Percentiles rank a stretch among this genome's conserved stretches.
These are phyloP conservation scores for Recurvirostra avosetta DNA, from an alignment of 2,113 vertebrate species.

Conservation along the genomic window DNA sequence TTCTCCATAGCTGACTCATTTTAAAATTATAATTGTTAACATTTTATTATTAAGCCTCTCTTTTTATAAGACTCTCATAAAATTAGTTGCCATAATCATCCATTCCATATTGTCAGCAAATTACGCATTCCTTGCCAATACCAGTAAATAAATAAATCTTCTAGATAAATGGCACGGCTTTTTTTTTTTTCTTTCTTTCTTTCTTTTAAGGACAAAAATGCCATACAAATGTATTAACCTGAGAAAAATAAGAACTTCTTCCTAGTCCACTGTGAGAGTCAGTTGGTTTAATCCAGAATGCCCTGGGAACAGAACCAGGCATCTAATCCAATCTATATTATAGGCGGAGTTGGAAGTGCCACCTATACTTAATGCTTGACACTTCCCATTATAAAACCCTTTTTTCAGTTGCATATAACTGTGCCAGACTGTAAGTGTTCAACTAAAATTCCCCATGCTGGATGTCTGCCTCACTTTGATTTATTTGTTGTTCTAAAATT, in stretches of 20 bases:
- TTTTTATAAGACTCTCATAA: conserved; percentile 37
- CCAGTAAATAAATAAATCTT: conserved; percentile 45
- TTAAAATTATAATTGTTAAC: conserved; percentile 64
- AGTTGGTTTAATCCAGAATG: background rate
- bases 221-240: background rate
- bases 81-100: conserved; percentile 22
- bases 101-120: conserved; percentile 47
- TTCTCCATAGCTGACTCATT: conserved; percentile 67
- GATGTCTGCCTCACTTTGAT: conserved; percentile 36
- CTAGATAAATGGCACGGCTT: background rate
- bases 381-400: conserved; percentile 38
- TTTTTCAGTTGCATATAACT: conserved; percentile 17
- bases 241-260: conserved; percentile 13
- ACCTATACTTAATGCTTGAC: conserved; percentile 57
- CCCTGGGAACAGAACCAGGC: background rate
- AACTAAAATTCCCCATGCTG: conserved; percentile 11
- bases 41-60: conserved; percentile 35
- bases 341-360: conserved; percentile 40
- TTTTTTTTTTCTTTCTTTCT: background rate
- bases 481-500: conserved; percentile 53
- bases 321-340: conserved; percentile 21
- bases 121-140: background rate
- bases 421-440: conserved; percentile 34
- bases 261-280: background rate
- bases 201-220: conserved; percentile 1